Base-by-base conservation (phyloP, 2,888 invertebrate genomes). In the Meta bourneti region DNA sequence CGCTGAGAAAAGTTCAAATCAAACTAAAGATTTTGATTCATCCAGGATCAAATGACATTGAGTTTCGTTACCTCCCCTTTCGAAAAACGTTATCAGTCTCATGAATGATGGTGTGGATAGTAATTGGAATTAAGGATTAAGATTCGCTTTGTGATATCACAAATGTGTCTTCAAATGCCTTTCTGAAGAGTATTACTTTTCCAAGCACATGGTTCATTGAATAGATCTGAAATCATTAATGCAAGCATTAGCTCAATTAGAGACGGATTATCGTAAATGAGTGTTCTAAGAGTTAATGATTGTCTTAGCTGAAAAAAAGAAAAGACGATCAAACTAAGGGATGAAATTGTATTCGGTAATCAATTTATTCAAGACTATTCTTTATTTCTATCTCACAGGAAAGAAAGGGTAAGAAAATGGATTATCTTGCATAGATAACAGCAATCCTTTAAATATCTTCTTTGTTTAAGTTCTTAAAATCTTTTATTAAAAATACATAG, bases 251-350 rank as follows among this genome's bases (percentile, higher is more conserved):
- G 75, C 48, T 85, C 69, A 85, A 85, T 85, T 69, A 77, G 75
- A 85, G 77, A 16, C 19, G 77, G 85, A 85, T 85, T 85, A 85
- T 13, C 69, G n/a, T 48, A 77, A 85, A 85, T 85, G 85, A 75
- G 77, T 61, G 48, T 20, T 61, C 48, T n/a, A 49, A 19, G 52
- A 69, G 85, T 69, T 85, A 77, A 85, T 85, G 77, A 69, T 75
- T 61, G 61, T 61, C 61, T 16, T 34, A 48, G 34, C 48, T 74
- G 74, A 74, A n/a, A 34, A 74, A 74, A 75, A 75, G 48, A 13
- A 48, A 48, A 48, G 75, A 34, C 20, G n/a, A 20, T 20, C 74
- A 74, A 20, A 13, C 34, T 34, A 75, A 34, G 34, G 16, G 16
- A 75, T 75, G 34, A 75, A 75, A 75, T 75, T 34, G 16, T 34